phyloP scores from a whole-genome alignment of 2,888 invertebrate genomes.

The Blastobasis adustella region DNA sequence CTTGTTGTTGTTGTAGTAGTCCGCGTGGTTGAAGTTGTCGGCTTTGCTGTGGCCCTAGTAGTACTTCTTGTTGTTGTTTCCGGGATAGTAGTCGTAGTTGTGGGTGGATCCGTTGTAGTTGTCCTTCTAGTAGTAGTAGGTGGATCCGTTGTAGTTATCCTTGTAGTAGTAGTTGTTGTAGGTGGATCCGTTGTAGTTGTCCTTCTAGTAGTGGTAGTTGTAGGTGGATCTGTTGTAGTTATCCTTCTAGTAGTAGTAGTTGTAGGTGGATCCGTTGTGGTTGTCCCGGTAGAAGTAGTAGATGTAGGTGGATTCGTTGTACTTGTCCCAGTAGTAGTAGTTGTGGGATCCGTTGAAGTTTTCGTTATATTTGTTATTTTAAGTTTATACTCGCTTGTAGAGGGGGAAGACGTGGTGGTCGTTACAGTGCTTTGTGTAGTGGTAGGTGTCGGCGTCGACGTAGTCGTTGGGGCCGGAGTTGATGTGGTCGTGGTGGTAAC shows the following conservation, averaged over 20 bases:
- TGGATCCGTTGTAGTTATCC: neutral
- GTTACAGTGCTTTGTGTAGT: neutral
- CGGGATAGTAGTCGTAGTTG: slow-evolving; percentile 3
- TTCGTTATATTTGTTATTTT: too few relatives aligned
- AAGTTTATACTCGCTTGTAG: too few relatives aligned
- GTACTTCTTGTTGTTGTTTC: slow-evolving; percentile 1
- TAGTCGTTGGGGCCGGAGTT: neutral
- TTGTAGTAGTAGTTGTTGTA: neutral
- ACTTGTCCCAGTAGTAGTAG: neutral
- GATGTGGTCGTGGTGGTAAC: neutral
- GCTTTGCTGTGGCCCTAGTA: neutral
- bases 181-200: neutral
- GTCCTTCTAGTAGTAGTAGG: neutral
- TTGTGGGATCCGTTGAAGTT: neutral
- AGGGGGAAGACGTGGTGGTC: neutral
- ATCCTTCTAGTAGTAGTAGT: slow-evolving; percentile 3
- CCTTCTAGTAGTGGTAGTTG: neutral
- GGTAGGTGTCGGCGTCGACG: neutral
- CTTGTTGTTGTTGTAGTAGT: neutral
- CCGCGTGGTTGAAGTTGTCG: neutral
- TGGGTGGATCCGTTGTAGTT: neutral
- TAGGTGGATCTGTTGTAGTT: neutral
- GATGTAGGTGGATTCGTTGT: neutral
- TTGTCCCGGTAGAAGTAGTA: neutral
- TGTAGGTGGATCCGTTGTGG: slow-evolving; percentile 1